Base-by-base conservation (phyloP, 92 coral and sea anemone genomes). In the Muricea muricata region DNA sequence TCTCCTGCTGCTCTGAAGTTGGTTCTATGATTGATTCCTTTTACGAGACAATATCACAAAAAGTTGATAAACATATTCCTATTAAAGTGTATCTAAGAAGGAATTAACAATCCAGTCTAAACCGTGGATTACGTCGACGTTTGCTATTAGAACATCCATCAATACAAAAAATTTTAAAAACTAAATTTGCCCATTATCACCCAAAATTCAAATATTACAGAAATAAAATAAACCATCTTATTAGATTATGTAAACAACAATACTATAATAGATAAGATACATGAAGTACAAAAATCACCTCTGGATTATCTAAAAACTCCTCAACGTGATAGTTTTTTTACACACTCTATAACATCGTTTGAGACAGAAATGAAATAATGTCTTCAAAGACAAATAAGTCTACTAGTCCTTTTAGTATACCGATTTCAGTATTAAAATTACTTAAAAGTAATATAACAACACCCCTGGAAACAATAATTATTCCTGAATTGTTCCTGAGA, bases 71-170 rank as follows among this genome's bases (percentile, higher is more conserved):
- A 26, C 87, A 87, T 50, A 82, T 75, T 21, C 91, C 87, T 39
- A 46, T 82, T 34, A 82, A 69, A 47, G 28, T 82, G 71, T 82
- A 30, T 70, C 76, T 60, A 85, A 52, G 68, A 89, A 37, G 24
- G 83, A 89, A 42, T n/a, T 78, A n/a, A 89, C 85, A 85, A 15
- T 46, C 20, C 18, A 45, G 9, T 79, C 82, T 17, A 89, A 89
- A 56, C 92, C 92, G 37, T 85, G 86, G 89, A 85, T 89, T 20
- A 55, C 92, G 47, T 65, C 39, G 12, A 55, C 92, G 47, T 65
- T 28, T n/a, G 92, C 70, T 18, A 78, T 84, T 31, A 84, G 79
- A 84, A 37, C 21, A 52, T 88, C 89, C 25, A 84, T 88, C 18
- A 52, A 79, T 41, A 54, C 71, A 12, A 84, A 88, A 67, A 88